Conservation (phyloP, 2,113 vertebrate species). For the Promerops cafer region DNA sequence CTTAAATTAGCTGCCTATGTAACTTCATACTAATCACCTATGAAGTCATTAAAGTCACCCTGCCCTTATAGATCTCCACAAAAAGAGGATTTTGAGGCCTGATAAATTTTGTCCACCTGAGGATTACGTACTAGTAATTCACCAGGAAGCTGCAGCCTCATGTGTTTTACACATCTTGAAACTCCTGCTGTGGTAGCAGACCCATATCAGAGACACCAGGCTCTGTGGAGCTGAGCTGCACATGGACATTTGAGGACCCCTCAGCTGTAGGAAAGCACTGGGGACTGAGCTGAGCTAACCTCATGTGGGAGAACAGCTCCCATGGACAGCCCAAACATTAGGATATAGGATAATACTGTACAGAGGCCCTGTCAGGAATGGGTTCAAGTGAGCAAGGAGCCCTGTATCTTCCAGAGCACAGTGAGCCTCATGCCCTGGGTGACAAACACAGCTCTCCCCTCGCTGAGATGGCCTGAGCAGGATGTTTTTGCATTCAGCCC, state of each 20-base stretch:
- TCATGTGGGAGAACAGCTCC: neutral
- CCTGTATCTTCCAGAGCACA: neutral
- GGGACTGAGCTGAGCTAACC: neutral
- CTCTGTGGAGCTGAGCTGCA: neutral
- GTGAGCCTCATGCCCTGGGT: neutral
- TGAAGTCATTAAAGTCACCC: neutral
- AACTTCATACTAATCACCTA: neutral
- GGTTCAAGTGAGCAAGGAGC: neutral
- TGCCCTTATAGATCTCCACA: neutral
- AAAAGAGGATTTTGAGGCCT: neutral
- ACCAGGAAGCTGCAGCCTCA: neutral
- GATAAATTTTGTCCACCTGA: neutral
- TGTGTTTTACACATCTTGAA: neutral
- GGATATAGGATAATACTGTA: neutral
- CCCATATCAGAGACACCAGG: neutral
- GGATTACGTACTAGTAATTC: neutral
- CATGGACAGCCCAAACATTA: neutral
- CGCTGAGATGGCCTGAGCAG: neutral
- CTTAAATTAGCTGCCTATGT: neutral
- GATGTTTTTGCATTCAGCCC: neutral
- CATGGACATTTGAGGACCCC: neutral
- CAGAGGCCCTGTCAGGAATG: neutral
- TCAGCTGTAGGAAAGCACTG: neutral
- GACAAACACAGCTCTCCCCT: neutral
- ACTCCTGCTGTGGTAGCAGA: neutral